Conservation (phyloP, 1,140 invertebrate genomes). For the Aphaenogaster floridana region DNA sequence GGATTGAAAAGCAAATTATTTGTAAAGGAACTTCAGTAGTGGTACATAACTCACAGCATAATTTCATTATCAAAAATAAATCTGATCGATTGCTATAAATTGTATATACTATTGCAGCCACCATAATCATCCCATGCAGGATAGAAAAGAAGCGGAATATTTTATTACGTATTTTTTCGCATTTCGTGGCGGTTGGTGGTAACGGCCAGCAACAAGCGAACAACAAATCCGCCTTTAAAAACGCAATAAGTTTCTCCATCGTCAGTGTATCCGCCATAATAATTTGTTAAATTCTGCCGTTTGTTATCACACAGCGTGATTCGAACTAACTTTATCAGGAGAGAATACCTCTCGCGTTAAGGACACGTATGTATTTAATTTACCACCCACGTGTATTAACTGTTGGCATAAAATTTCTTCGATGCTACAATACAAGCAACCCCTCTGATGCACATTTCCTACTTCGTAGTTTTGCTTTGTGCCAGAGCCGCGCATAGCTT, state of each 20-base stretch:
- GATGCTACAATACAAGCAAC: not conserved
- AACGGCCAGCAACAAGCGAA: conserved; percentile 66
- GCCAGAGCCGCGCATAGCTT: not conserved
- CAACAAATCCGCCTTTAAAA: conserved; percentile 54
- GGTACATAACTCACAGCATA: conserved; percentile 38
- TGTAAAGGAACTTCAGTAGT: conserved; percentile 55
- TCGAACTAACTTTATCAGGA: not conserved
- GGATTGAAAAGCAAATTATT: conserved; percentile 21
- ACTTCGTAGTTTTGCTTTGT: not conserved
- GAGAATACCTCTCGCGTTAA: not conserved
- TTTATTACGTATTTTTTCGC: conserved; percentile 26
- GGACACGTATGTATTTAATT: conserved; percentile 14
- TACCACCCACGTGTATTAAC: not conserved
- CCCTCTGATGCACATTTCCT: conserved; percentile 1
- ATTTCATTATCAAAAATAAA: conserved; percentile 50
- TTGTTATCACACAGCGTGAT: conserved; percentile 4
- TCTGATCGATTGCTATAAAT: conserved; percentile 53
- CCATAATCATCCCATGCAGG: conserved; percentile 28
- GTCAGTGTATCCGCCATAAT: not conserved
- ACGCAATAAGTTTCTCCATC: conserved; percentile 54
- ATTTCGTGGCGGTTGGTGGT: conserved; percentile 21
- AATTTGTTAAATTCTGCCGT: not conserved
- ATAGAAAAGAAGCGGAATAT: conserved; percentile 40
- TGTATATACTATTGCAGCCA: conserved; percentile 54
- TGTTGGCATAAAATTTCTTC: not conserved